Conservation (phyloP, 1,140 invertebrate species). For the Zaprionus africanus region DNA sequence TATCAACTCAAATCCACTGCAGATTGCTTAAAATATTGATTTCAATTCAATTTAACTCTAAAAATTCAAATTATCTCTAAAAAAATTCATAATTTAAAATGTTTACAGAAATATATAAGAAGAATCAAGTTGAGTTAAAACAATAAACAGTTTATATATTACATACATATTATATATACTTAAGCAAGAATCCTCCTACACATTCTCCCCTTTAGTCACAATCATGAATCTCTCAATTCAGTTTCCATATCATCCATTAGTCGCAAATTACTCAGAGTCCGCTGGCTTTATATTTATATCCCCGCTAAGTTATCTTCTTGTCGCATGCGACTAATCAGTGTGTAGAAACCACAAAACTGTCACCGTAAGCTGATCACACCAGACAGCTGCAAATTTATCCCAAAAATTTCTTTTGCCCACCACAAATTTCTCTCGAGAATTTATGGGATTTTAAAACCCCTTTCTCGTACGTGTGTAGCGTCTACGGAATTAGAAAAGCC, state of each 20-base stretch:
- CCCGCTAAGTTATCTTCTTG: neutral
- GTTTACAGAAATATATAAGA: neutral
- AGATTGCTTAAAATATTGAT: too few species aligned
- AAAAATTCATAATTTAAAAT: neutral
- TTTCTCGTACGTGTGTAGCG: constrained; percentile 37
- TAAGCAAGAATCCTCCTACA: neutral
- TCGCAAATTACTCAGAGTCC: neutral
- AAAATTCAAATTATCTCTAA: too few species aligned
- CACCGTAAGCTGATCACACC: constrained; percentile 22
- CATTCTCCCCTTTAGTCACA: neutral
- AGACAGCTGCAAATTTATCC: constrained; percentile 67
- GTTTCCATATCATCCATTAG: neutral
- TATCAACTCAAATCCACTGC: too few species aligned
- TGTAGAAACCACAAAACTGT: constrained; percentile 43
- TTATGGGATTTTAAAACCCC: constrained; percentile 75
- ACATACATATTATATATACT: too few species aligned
- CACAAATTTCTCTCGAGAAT: constrained; percentile 58
- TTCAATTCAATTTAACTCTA: too few species aligned
- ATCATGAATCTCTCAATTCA: neutral
- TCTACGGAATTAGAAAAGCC: constrained; percentile 65
- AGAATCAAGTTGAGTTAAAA: too few species aligned
- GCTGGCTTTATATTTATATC: constrained; percentile 17
- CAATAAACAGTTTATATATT: too few species aligned
- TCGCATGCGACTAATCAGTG: constrained; percentile 27
- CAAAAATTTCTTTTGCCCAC: constrained; percentile 57